phyloP scores from a whole-genome alignment of 1,140 invertebrate species.

The Phymorhynchus buccinoides region DNA sequence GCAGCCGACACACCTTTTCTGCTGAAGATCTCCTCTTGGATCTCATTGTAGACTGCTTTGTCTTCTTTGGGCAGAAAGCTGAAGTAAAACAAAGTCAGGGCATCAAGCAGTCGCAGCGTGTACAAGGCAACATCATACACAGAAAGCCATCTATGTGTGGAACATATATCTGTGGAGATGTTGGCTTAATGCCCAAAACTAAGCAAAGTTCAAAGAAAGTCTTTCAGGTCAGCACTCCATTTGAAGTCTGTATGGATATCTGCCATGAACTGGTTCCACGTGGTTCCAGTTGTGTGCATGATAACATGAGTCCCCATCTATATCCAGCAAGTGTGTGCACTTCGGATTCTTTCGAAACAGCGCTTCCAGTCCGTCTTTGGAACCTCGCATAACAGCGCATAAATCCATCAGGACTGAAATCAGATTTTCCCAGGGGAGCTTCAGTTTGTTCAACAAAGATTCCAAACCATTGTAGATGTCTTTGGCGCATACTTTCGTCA shows the following conservation, averaged over 20 bases:
- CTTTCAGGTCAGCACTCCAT: conserved; percentile 55
- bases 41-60: not conserved
- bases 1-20: not conserved
- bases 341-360: conserved; percentile 44
- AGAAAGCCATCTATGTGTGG: conserved; percentile 57
- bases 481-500: not conserved
- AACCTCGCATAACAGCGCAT: conserved; percentile 60
- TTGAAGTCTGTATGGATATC: conserved; percentile 60
- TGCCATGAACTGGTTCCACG: conserved; percentile 46
- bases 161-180: conserved; percentile 51
- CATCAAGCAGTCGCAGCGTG: conserved; percentile 46
- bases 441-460: conserved; percentile 32
- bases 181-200: conserved; percentile 48
- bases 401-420: conserved; percentile 59
- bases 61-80: conserved; percentile 38
- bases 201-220: conserved; percentile 54
- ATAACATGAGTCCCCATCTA: conserved; percentile 62
- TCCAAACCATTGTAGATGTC: conserved; percentile 43
- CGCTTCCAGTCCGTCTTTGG: conserved; percentile 56
- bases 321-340: conserved; percentile 55
- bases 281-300: conserved; percentile 53
- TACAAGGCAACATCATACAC: conserved; percentile 49
- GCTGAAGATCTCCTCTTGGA: not conserved
- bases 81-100: conserved; percentile 51
- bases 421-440: conserved; percentile 57